These are phyloP conservation scores for Clarias fuscus DNA, from an alignment of 2,797 vertebrate species.

Conservation along the genomic window DNA sequence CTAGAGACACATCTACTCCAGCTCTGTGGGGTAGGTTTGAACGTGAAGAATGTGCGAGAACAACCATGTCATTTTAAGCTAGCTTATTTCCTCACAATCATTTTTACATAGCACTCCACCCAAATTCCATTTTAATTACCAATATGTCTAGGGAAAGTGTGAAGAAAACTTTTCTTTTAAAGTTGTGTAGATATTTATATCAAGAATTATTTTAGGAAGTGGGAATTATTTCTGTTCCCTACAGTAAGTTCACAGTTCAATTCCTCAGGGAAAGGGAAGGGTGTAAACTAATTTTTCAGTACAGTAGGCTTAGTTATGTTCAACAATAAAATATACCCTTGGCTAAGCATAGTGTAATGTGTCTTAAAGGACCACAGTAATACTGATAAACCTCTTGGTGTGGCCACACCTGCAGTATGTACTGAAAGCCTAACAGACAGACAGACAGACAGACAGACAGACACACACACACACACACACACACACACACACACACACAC, in stretches of 20 bases:
- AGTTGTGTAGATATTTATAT: background rate
- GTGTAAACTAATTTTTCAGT: background rate
- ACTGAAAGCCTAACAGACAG: constrained; percentile 56
- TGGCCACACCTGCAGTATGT: background rate
- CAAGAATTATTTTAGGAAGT: background rate
- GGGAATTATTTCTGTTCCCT: background rate
- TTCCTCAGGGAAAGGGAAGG: background rate
- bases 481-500: constrained; percentile 49
- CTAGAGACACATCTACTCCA: background rate
- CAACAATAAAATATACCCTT: background rate
- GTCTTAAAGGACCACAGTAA: background rate
- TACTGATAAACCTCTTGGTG: background rate
- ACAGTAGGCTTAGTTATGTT: background rate
- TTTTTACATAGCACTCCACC: background rate
- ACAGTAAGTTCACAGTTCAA: background rate
- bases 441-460: constrained; percentile 46
- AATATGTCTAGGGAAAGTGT: background rate
- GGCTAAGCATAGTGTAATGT: background rate
- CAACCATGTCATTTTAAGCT: background rate
- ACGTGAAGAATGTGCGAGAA: background rate
- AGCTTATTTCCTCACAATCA: background rate
- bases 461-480: constrained; percentile 52
- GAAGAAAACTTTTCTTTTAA: background rate
- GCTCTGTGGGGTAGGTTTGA: background rate
- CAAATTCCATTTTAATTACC: background rate